Conservation (phyloP, 2,888 invertebrate genomes). For the Bombylius major region DNA sequence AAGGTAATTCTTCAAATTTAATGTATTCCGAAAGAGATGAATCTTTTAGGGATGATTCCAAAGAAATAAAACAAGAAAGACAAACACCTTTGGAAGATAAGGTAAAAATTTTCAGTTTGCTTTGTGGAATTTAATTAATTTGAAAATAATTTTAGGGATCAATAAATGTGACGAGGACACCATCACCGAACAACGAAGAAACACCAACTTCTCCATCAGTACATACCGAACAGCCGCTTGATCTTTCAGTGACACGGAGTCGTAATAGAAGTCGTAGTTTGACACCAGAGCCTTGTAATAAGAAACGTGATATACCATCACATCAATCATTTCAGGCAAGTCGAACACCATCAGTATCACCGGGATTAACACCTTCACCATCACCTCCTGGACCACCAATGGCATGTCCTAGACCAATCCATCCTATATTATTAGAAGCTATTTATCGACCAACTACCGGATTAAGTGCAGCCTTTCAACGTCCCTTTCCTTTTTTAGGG, state of each 20-base stretch:
- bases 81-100: slow-evolving; percentile 30
- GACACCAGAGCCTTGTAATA: slow-evolving; percentile 5
- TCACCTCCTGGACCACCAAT: slow-evolving; percentile 36
- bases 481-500: slow-evolving; percentile 67
- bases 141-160: slow-evolving; percentile 23
- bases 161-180: slow-evolving; percentile 30
- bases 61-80: slow-evolving; percentile 19
- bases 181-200: slow-evolving; percentile 22
- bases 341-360: slow-evolving; percentile 30
- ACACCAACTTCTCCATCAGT: slow-evolving; percentile 12
- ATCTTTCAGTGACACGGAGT: slow-evolving; percentile 53
- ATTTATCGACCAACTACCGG: slow-evolving; percentile 52
- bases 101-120: slow-evolving; percentile 18
- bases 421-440: slow-evolving; percentile 63
- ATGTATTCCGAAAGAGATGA: slow-evolving; percentile 13
- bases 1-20: slow-evolving; percentile 17
- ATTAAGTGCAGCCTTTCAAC: slow-evolving; percentile 47
- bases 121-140: too few relatives aligned
- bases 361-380: slow-evolving; percentile 35
- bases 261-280: slow-evolving; percentile 27
- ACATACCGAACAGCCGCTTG: slow-evolving; percentile 56
- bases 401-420: slow-evolving; percentile 72
- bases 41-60: slow-evolving; percentile 21
- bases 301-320: neutral
- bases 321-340: slow-evolving; percentile 25